These are phyloP conservation scores for Gallirallus australis DNA, from an alignment of 2,797 vertebrate species.

Conservation along the genomic window DNA sequence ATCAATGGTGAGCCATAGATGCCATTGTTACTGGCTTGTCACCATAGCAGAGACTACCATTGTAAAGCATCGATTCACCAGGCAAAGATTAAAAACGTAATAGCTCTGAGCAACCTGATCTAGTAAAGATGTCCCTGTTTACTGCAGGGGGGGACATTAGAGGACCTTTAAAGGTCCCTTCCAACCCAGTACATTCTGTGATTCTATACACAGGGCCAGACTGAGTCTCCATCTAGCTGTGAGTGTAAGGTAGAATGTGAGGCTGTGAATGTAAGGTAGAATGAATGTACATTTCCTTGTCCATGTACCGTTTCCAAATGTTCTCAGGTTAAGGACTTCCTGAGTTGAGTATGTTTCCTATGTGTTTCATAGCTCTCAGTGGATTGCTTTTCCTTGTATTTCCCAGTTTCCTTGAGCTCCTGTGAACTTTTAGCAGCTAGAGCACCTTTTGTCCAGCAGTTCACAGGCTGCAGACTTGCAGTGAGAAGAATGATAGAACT, in stretches of 20 bases:
- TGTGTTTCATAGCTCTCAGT: neutral
- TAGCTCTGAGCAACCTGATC: neutral
- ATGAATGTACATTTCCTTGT: neutral
- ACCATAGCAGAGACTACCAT: neutral
- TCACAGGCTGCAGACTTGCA: neutral
- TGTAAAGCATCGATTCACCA: neutral
- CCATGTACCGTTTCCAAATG: neutral
- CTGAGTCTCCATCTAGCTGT: neutral
- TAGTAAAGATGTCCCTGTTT: too few relatives aligned
- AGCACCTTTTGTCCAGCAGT: neutral
- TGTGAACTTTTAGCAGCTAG: neutral
- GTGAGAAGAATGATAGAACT: neutral
- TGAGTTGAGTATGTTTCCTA: neutral
- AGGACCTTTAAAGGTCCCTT: too few relatives aligned
- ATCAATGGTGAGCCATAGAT: accelerated
- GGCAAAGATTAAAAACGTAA: neutral
- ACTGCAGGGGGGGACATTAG: too few relatives aligned
- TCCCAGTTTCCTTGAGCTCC: neutral
- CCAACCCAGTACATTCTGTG: too few relatives aligned
- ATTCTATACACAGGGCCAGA: neutral
- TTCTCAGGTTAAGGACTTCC: neutral
- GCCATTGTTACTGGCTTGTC: neutral
- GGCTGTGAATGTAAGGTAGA: neutral
- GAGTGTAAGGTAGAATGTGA: neutral
- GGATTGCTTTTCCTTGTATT: slow-evolving; percentile 1